These are phyloP conservation scores for Capra hircus DNA, from an alignment of 2,113 vertebrate genomes.

Conservation along the genomic window DNA sequence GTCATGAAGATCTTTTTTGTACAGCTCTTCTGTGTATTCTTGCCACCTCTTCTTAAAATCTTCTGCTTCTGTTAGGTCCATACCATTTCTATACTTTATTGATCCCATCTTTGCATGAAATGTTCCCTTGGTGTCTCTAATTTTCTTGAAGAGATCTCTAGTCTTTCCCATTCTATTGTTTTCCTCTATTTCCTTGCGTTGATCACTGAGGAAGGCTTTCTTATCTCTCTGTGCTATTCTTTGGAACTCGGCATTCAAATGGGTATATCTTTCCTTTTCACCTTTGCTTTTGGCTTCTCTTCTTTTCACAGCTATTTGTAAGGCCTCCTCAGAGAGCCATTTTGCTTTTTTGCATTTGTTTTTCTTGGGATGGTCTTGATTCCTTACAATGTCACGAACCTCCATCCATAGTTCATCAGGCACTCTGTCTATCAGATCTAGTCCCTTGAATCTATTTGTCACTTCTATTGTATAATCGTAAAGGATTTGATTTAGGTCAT, in stretches of 20 bases:
- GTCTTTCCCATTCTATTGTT: neutral
- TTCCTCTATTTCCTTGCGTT: neutral
- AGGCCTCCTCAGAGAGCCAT: neutral
- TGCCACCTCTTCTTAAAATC: neutral
- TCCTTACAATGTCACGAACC: neutral
- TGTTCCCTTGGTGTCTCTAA: neutral
- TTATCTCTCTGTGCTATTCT: neutral
- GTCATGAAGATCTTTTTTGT: neutral
- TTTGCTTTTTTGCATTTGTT: neutral
- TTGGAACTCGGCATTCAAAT: neutral
- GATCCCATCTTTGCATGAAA: neutral
- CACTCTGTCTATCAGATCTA: neutral
- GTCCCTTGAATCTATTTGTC: neutral
- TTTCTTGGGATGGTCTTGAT: neutral
- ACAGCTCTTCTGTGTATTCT: neutral
- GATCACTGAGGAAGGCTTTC: neutral
- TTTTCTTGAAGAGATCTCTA: neutral
- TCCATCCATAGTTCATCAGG: neutral
- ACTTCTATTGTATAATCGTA: neutral
- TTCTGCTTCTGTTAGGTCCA: neutral
- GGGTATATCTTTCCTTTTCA: neutral
- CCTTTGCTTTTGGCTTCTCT: neutral
- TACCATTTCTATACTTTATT: neutral
- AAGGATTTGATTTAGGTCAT: neutral
- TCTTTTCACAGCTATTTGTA: neutral